These are phyloP conservation scores for Lepidochrysops patricia DNA, from an alignment of 2,888 invertebrate species.

Conservation along the genomic window DNA sequence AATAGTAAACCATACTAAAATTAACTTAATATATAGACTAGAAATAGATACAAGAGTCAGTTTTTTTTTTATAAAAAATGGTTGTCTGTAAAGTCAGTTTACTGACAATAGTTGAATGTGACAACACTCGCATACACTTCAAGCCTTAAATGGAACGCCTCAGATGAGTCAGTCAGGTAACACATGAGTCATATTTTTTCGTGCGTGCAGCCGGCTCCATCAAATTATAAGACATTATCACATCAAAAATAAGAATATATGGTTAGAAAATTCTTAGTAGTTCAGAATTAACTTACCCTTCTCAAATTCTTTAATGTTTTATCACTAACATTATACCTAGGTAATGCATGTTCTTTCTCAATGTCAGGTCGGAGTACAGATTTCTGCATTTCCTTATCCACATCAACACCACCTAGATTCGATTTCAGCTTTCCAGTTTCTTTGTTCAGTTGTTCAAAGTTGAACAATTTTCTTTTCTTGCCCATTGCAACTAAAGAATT, in stretches of 20 bases:
- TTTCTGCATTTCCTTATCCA: slow-evolving; percentile 76
- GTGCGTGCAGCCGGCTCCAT: no score
- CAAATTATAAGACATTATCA: no score
- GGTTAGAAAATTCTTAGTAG: background rate
- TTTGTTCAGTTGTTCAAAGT: slow-evolving; percentile 51
- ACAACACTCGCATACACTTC: no score
- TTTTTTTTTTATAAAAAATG: no score
- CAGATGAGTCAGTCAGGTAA: no score
- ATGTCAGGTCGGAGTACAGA: slow-evolving; percentile 78
- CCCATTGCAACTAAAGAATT: slow-evolving; percentile 40
- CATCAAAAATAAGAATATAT: background rate
- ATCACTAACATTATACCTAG: slow-evolving; percentile 74
- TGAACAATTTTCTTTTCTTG: slow-evolving; percentile 41
- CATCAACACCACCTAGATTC: slow-evolving; percentile 53
- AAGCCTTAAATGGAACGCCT: no score
- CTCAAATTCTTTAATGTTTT: slow-evolving; percentile 72
- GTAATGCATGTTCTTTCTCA: slow-evolving; percentile 76
- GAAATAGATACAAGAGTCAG: no score
- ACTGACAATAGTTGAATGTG: no score
- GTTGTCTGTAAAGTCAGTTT: no score
- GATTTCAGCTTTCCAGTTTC: slow-evolving; percentile 60
- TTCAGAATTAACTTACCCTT: slow-evolving; percentile 49
- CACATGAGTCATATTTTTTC: no score
- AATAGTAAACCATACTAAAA: no score
- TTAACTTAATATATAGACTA: no score